These are phyloP conservation scores for Stratiomys singularior DNA, from an alignment of 2,888 invertebrate genomes.

Conservation along the genomic window DNA sequence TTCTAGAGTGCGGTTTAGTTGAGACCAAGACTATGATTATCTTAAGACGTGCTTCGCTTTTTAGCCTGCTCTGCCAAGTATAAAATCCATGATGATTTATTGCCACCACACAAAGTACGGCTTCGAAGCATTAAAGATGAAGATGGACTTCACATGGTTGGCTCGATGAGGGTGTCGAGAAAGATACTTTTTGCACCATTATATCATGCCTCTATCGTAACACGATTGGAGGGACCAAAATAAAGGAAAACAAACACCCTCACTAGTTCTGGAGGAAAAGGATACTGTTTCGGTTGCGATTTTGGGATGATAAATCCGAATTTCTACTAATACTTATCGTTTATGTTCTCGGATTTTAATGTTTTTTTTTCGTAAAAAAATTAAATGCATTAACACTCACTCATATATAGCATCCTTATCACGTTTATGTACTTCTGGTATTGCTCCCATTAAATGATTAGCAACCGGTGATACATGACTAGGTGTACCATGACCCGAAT, in stretches of 20 bases:
- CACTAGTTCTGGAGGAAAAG: too few relatives aligned
- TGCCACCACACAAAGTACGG: slow-evolving; percentile 21
- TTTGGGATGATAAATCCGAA: too few relatives aligned
- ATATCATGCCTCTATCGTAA: too few relatives aligned
- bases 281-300: too few relatives aligned
- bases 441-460: slow-evolving; percentile 87
- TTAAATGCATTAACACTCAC: slow-evolving; percentile 83
- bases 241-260: too few relatives aligned
- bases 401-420: slow-evolving; percentile 99
- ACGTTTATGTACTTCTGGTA: slow-evolving; percentile 93
- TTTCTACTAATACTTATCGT: too few relatives aligned
- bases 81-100: slow-evolving; percentile 33
- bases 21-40: slow-evolving; percentile 30
- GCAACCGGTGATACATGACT: slow-evolving; percentile 86
- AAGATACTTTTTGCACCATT: too few relatives aligned
- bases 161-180: neutral
- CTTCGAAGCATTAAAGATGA: neutral
- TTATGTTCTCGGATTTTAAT: too few relatives aligned
- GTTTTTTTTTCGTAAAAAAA: too few relatives aligned
- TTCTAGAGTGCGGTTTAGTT: slow-evolving; percentile 39
- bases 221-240: too few relatives aligned
- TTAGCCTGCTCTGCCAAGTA: too few relatives aligned
- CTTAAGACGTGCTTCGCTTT: slow-evolving; percentile 24
- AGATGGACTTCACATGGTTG: neutral
- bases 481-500: slow-evolving; percentile 68